A percentile compares a stretch with the other conserved stretches of the same genome.
These are phyloP conservation scores for Drosophila pandora DNA, from an alignment of 1,140 invertebrate genomes.

Conservation along the genomic window DNA sequence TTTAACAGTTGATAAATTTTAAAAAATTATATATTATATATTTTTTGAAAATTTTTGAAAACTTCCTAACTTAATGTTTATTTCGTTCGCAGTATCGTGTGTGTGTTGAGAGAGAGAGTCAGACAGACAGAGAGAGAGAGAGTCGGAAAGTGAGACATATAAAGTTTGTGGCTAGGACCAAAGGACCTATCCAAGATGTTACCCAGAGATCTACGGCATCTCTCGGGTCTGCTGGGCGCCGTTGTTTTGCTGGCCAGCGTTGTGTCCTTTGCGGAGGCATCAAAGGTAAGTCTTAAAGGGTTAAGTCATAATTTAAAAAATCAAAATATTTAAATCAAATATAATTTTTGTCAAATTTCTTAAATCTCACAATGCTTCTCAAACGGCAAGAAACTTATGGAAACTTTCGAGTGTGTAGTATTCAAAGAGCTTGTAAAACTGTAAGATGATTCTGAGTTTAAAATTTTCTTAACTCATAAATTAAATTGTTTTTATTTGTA, in stretches of 20 bases:
- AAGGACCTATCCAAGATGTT: slow-evolving; percentile 61
- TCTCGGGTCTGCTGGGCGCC: slow-evolving; percentile 76
- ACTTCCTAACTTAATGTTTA: slow-evolving; percentile 32
- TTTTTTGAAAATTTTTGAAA: background rate
- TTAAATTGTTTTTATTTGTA: too few species aligned
- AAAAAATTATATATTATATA: slow-evolving; percentile 7
- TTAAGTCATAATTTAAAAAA: background rate
- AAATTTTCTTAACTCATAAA: too few species aligned
- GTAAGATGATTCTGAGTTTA: background rate
- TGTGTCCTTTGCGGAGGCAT: slow-evolving; percentile 62
- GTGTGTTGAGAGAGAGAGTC: slow-evolving; percentile 43
- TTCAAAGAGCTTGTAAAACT: slow-evolving; percentile 8
- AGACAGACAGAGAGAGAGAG: slow-evolving; percentile 14
- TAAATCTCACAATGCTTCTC: background rate
- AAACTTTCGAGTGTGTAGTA: background rate
- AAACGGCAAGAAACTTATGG: background rate
- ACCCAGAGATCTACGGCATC: slow-evolving; percentile 79
- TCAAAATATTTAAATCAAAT: background rate
- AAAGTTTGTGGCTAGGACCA: slow-evolving; percentile 56
- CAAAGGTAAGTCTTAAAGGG: slow-evolving; percentile 68
- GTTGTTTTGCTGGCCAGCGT: slow-evolving; percentile 61
- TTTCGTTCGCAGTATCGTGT: slow-evolving; percentile 74
- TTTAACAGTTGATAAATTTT: slow-evolving; percentile 2
- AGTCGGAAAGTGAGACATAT: slow-evolving; percentile 31
- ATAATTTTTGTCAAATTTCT: background rate